These are phyloP conservation scores for Chiloscyllium punctatum DNA, from an alignment of 2,797 vertebrate genomes.

Conservation along the genomic window DNA sequence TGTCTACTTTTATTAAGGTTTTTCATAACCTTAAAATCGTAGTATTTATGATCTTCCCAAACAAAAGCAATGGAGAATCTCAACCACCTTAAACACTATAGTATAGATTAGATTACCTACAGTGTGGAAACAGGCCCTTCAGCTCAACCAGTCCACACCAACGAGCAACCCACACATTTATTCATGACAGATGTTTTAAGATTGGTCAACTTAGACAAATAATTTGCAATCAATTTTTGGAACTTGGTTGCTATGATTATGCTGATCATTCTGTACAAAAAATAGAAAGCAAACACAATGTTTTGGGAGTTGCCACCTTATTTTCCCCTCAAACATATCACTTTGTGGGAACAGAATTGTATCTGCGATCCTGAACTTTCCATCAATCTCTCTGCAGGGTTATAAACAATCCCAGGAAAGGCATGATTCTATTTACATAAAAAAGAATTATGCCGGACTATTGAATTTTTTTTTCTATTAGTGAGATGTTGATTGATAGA, in stretches of 20 bases:
- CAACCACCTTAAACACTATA: neutral
- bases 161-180: neutral
- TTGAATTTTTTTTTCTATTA: neutral
- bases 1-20: neutral
- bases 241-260: neutral
- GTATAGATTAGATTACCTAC: neutral
- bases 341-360: neutral
- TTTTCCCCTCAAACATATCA: neutral
- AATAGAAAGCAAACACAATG: neutral
- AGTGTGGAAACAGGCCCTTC: too few relatives aligned
- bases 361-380: neutral
- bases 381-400: neutral
- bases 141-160: too few relatives aligned
- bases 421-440: neutral
- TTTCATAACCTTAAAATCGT: neutral
- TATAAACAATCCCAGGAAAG: conserved; percentile 13
- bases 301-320: neutral
- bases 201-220: neutral
- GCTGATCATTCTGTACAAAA: neutral
- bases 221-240: neutral
- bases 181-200: neutral
- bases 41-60: neutral
- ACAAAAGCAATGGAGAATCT: neutral
- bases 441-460: neutral
- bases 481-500: neutral